Evolutionary conservation across 92 coral and sea anemone genomes (phyloP).

Genomic region (Epizoanthus fatuus): DNA sequence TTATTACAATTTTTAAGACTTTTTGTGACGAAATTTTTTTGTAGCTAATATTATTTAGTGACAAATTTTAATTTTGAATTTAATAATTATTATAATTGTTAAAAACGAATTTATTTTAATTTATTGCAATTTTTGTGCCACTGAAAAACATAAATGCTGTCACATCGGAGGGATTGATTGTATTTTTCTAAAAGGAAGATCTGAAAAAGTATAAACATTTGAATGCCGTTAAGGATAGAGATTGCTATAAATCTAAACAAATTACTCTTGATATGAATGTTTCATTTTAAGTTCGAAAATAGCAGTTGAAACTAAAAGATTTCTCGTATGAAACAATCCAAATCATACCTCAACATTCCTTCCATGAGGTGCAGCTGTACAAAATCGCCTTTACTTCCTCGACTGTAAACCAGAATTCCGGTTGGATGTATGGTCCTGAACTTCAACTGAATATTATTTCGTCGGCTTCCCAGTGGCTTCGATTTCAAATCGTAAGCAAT

Average conservation of each 20-base stretch:
- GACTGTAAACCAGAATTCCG: constrained; percentile 36
- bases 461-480: no score
- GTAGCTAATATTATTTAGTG: no score
- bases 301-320: not conserved
- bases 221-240: not conserved
- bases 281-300: not conserved
- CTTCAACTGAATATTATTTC: no score
- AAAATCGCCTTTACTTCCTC: constrained; percentile 21
- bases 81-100: no score
- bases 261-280: not conserved
- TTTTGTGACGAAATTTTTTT: no score
- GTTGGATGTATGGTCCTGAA: constrained; percentile 18
- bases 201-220: not conserved
- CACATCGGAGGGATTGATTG: not conserved
- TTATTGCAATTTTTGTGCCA: not conserved
- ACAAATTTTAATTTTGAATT: no score
- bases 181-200: not conserved
- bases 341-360: constrained; percentile 21
- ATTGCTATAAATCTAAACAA: not conserved
- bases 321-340: not conserved
- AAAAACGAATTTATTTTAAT: no score
- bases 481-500: no score
- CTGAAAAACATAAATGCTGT: constrained; percentile 2
- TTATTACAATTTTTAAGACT: no score
- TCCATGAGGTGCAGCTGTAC: not conserved